These are phyloP conservation scores for Oopsacas minuta DNA, from an alignment of 37 sponge, comb jelly and placozoan genomes.

Conservation along the genomic window DNA sequence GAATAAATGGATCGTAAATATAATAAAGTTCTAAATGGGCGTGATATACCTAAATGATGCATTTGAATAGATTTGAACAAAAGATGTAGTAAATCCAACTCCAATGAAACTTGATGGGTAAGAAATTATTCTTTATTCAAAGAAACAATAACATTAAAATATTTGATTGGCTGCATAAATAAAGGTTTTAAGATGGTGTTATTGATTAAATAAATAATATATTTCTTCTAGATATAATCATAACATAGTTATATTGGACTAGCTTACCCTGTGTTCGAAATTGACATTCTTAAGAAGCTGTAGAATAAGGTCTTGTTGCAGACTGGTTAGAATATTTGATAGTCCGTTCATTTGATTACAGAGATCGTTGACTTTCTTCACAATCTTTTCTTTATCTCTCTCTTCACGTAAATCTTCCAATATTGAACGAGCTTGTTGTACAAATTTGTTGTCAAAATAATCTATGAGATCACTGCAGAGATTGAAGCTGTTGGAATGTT, in stretches of 20 bases:
- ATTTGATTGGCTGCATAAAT: no score
- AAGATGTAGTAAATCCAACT: no score
- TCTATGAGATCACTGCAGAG: not conserved
- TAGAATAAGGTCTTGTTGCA: not conserved
- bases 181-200: no score
- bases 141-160: no score
- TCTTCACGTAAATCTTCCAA: not conserved
- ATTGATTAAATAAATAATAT: no score
- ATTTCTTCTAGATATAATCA: no score
- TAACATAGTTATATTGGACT: not conserved
- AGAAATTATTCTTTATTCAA: no score
- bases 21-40: no score
- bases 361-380: not conserved
- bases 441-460: not conserved
- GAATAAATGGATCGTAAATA: no score
- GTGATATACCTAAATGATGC: no score
- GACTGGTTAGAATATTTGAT: not conserved
- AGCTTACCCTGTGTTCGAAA: not conserved
- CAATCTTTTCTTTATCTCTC: not conserved
- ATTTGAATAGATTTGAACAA: no score
- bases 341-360: not conserved
- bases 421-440: not conserved
- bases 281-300: not conserved
- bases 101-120: no score
- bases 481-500: not conserved